These are phyloP conservation scores for Nemurella pictetii DNA, from an alignment of 2,888 invertebrate species.

Conservation along the genomic window DNA sequence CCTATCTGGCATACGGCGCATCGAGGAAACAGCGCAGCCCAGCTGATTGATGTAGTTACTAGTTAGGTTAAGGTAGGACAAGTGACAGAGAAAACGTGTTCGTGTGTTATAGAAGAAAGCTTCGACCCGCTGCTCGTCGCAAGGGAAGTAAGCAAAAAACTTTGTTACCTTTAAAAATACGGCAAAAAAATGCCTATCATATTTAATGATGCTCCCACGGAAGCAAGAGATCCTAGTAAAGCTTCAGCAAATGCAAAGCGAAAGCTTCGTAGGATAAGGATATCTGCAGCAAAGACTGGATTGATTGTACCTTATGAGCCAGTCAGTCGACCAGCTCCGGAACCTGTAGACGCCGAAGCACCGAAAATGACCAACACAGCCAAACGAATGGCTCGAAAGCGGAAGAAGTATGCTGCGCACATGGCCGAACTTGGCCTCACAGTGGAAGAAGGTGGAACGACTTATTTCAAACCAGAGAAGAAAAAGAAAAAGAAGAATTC, in stretches of 20 bases:
- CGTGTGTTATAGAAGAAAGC: too few relatives aligned
- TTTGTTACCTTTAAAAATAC: too few relatives aligned
- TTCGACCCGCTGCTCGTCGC: too few relatives aligned
- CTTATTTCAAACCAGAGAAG: not conserved
- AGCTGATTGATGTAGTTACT: too few relatives aligned
- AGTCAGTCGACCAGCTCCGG: not conserved
- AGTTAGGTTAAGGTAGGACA: too few relatives aligned
- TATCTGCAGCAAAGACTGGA: not conserved
- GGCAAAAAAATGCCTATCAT: too few relatives aligned
- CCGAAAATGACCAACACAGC: constrained; percentile 1
- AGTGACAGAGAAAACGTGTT: too few relatives aligned
- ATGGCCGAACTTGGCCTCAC: not conserved
- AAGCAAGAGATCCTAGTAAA: not conserved
- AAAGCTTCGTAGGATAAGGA: not conserved
- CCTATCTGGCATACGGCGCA: too few relatives aligned
- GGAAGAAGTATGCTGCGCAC: not conserved
- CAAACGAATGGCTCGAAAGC: not conserved
- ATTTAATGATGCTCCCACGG: too few relatives aligned
- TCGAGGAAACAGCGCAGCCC: too few relatives aligned
- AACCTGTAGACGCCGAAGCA: not conserved
- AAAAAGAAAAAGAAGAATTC: not conserved
- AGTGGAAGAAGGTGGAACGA: not conserved
- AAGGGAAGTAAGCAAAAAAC: too few relatives aligned
- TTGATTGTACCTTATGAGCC: not conserved
- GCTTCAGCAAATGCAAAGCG: not conserved